These are phyloP conservation scores for Onychomys arenicola DNA, from an alignment of 2,797 vertebrate species.

Conservation along the genomic window DNA sequence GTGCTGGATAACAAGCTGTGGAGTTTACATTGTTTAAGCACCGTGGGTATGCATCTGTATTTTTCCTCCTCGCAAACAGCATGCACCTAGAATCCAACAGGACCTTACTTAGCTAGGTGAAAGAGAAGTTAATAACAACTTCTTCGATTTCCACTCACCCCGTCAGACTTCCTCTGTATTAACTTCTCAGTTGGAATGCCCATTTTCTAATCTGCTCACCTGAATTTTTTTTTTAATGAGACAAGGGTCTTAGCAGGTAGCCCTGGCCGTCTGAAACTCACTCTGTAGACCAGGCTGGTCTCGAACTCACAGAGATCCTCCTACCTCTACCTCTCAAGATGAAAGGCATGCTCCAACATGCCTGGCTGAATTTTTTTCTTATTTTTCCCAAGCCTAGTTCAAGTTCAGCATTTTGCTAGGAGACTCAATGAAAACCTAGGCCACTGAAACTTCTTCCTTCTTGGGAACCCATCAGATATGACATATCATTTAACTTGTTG, in stretches of 20 bases:
- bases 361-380: background rate
- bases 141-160: background rate
- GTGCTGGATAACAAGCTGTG: background rate
- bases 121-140: background rate
- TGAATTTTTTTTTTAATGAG: background rate
- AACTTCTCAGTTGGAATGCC: background rate
- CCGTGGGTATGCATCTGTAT: background rate
- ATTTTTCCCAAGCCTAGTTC: background rate
- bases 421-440: background rate
- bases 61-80: background rate
- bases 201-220: background rate
- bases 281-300: background rate
- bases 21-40: background rate
- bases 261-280: background rate
- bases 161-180: background rate
- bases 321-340: background rate
- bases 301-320: background rate
- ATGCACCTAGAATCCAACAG: background rate
- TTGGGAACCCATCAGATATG: background rate
- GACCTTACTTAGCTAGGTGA: background rate
- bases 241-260: background rate
- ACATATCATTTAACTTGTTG: background rate
- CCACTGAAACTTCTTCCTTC: background rate
- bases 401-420: background rate
- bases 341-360: background rate